Conservation (phyloP, 2,888 invertebrate genomes). For the Agapostemon virescens region DNA sequence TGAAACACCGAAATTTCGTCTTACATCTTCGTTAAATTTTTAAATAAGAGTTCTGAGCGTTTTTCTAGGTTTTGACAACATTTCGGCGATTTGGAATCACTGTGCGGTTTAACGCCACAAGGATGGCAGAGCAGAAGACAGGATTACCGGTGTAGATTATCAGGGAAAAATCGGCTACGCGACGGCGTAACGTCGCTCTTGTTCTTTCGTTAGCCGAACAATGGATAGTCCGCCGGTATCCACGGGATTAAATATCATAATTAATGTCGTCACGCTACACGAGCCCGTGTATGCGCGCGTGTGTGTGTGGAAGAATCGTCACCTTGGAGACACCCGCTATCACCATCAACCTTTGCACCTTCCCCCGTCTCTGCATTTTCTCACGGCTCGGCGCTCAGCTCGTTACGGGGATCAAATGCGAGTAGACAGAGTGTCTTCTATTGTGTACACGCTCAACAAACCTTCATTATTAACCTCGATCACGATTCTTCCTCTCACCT, state of each 20-base stretch:
- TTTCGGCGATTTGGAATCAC: no score
- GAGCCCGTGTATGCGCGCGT: constrained; percentile 47
- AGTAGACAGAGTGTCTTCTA: constrained; percentile 66
- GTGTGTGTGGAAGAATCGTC: constrained; percentile 68
- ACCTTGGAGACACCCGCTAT: constrained; percentile 68
- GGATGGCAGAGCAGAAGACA: neutral
- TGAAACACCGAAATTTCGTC: no score
- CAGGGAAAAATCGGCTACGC: constrained; percentile 38
- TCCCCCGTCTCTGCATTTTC: constrained; percentile 57
- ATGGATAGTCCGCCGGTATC: constrained; percentile 65
- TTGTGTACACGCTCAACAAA: constrained; percentile 64
- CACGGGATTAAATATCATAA: constrained; percentile 77
- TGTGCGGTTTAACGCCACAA: no score
- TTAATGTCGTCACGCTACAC: constrained; percentile 71
- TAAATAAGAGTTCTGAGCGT: no score
- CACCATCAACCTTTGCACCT: constrained; percentile 53
- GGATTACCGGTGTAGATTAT: neutral
- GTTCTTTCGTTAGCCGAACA: constrained; percentile 69
- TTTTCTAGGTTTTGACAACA: no score
- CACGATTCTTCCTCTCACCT: constrained; percentile 42
- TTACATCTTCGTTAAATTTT: no score
- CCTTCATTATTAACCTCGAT: constrained; percentile 68
- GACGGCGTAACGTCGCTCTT: constrained; percentile 56
- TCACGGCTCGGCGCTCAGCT: constrained; percentile 66
- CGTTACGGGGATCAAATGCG: constrained; percentile 68